Evolutionary conservation across 2,113 vertebrate genomes (phyloP).

Genomic region (Brachirus orientalis): DNA sequence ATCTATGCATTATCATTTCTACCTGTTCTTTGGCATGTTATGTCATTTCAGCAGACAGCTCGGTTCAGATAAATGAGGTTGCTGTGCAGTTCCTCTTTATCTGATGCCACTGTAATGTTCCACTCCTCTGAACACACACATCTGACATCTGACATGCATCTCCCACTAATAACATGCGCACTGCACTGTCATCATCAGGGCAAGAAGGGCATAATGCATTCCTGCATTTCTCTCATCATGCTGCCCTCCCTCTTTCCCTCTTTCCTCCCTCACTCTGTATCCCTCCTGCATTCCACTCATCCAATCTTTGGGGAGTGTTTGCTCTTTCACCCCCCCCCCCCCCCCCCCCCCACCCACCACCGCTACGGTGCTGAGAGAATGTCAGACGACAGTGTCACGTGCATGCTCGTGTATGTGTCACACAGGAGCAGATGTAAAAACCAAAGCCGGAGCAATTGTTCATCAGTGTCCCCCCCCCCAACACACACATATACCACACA

Average conservation of each 20-base stretch:
- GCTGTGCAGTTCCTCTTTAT: constrained; percentile 54
- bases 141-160: constrained; percentile 45
- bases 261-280: constrained; percentile 20
- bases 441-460: constrained; percentile 69
- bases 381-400: constrained; percentile 47
- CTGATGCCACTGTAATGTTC: constrained; percentile 22
- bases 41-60: constrained; percentile 32
- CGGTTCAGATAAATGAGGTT: constrained; percentile 52
- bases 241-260: constrained; percentile 2
- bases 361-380: constrained; percentile 51
- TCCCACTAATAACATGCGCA: constrained; percentile 46
- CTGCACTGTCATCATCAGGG: constrained; percentile 33
- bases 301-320: constrained; percentile 53
- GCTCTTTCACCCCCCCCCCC: constrained; percentile 49
- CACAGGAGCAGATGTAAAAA: constrained; percentile 43
- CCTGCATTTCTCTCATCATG: constrained; percentile 54
- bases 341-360: constrained; percentile 32
- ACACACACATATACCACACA: constrained; percentile 33
- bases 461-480: constrained; percentile 48
- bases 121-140: constrained; percentile 41
- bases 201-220: constrained; percentile 38
- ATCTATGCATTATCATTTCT: constrained; percentile 11
- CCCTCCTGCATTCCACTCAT: constrained; percentile 45
- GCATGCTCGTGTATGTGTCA: constrained; percentile 23
- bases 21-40: constrained; percentile 18